Conservation (phyloP, 1,140 invertebrate genomes). For the Zaprionus inermis region DNA sequence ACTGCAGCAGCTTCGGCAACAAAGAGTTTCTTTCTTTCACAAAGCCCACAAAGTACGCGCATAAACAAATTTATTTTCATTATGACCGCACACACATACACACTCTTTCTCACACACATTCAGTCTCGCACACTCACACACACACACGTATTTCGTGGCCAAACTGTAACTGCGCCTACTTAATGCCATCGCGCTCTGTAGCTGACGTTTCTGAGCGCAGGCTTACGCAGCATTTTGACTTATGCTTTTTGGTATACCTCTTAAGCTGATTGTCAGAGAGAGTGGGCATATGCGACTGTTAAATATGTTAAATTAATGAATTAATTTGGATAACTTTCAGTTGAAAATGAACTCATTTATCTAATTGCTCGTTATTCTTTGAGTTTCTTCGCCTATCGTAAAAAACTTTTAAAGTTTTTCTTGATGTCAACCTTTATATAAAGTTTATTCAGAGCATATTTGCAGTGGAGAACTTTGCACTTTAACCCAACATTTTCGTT, state of each 20-base stretch:
- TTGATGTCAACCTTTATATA: neutral
- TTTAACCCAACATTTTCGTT: neutral
- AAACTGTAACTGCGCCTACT: conserved; percentile 38
- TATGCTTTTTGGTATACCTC: conserved; percentile 27
- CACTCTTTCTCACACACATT: conserved; percentile 10
- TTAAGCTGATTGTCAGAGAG: neutral
- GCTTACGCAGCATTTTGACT: conserved; percentile 45
- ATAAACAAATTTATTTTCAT: conserved; percentile 74
- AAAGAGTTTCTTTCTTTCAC: conserved; percentile 58
- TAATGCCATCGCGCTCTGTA: conserved; percentile 20
- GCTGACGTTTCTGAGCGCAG: conserved; percentile 3
- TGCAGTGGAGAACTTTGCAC: neutral
- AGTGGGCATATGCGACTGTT: conserved; percentile 3
- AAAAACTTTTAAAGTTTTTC: neutral
- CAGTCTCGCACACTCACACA: conserved; percentile 1
- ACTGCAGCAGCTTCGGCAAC: conserved; percentile 46
- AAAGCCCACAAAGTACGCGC: conserved; percentile 48
- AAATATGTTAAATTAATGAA: neutral
- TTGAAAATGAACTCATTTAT: neutral
- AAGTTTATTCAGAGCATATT: neutral
- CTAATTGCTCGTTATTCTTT: neutral
- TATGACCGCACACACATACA: conserved; percentile 35
- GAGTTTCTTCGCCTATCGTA: neutral
- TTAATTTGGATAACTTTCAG: neutral
- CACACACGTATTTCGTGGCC: neutral